Conservation (phyloP, 2,797 vertebrate species). For the Esox lucius region DNA sequence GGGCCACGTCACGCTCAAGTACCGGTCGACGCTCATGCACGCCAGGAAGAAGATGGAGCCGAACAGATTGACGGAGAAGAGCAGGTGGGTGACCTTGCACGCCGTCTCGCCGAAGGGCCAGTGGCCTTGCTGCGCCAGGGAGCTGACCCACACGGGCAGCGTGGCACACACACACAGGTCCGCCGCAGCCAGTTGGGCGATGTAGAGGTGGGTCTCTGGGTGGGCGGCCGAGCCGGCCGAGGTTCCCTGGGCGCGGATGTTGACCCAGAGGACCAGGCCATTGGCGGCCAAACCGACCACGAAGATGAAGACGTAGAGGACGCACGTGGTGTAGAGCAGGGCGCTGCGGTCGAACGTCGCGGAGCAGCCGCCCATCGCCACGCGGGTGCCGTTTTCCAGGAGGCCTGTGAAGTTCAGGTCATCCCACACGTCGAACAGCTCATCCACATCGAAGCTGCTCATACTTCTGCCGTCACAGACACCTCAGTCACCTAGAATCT, state of each 20-base stretch:
- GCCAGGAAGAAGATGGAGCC: slow-evolving; percentile 95
- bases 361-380: slow-evolving; percentile 78
- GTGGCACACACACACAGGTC: slow-evolving; percentile 92
- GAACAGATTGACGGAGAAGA: slow-evolving; percentile 94
- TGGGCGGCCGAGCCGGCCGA: slow-evolving; percentile 72
- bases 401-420: slow-evolving; percentile 77
- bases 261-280: slow-evolving; percentile 91
- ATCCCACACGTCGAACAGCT: slow-evolving; percentile 71
- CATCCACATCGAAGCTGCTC: slow-evolving; percentile 80
- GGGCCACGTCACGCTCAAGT: slow-evolving; percentile 75
- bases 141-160: slow-evolving; percentile 91
- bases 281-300: slow-evolving; percentile 89
- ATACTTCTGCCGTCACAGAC: slow-evolving; percentile 67
- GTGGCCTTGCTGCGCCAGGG: slow-evolving; percentile 88
- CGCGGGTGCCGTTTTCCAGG: slow-evolving; percentile 78
- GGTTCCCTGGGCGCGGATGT: slow-evolving; percentile 82
- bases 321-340: slow-evolving; percentile 84
- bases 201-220: slow-evolving; percentile 92
- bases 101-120: slow-evolving; percentile 92
- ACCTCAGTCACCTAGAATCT: slow-evolving; percentile 21
- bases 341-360: slow-evolving; percentile 76
- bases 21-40: slow-evolving; percentile 96
- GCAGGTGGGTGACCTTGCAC: slow-evolving; percentile 89
- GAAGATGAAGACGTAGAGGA: slow-evolving; percentile 92
- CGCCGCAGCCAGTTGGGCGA: slow-evolving; percentile 88